These are phyloP conservation scores for Eupithecia insigniata DNA, from an alignment of 2,888 invertebrate species.

Conservation along the genomic window DNA sequence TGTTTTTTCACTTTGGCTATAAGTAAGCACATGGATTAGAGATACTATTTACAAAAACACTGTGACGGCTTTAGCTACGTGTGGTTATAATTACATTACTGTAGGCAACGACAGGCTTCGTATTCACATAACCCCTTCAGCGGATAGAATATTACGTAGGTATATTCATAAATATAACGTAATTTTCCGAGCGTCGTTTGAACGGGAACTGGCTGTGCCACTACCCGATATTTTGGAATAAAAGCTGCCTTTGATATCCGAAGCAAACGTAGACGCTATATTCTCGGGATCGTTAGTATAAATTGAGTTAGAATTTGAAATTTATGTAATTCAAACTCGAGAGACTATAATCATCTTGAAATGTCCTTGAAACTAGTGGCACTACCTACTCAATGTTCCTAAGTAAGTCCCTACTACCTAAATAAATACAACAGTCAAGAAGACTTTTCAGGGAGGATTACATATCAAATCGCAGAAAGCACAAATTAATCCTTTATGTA, in stretches of 20 bases:
- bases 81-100: slow-evolving; percentile 73
- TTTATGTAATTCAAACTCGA: neutral
- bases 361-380: neutral
- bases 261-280: neutral
- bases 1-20: too few relatives aligned
- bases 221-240: neutral
- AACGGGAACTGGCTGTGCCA: slow-evolving; percentile 12
- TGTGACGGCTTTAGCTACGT: slow-evolving; percentile 49
- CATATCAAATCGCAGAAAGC: neutral
- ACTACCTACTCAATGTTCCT: too few relatives aligned
- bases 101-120: slow-evolving; percentile 53
- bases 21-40: neutral
- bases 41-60: neutral
- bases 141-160: slow-evolving; percentile 24
- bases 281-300: neutral
- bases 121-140: slow-evolving; percentile 30
- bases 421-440: neutral
- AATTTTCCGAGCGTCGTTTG: slow-evolving; percentile 29
- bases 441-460: neutral
- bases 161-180: slow-evolving; percentile 26
- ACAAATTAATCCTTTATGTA: neutral
- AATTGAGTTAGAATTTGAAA: too few relatives aligned
- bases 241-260: slow-evolving; percentile 17
- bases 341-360: neutral
- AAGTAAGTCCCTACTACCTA: too few relatives aligned